Evolutionary conservation across 1,140 invertebrate genomes (phyloP), one percentile per base, ranked within the genome.

Genomic region (Trachymyrmex cornetzi): DNA sequence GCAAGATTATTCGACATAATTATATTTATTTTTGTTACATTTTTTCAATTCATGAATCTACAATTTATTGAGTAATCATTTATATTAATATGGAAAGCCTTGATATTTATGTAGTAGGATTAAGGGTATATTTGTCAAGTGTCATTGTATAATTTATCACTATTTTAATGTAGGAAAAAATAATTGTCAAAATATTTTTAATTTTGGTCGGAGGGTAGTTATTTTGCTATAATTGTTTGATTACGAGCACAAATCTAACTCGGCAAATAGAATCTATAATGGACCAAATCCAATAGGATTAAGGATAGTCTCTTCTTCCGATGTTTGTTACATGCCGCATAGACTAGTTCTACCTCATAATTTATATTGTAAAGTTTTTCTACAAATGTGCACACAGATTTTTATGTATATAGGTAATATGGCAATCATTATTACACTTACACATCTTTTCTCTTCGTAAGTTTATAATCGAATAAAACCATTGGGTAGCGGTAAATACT

Each of bases 331-430:
- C 30, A 90, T 87, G 69, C 85, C 59, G 55, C 77, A 61, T 90
- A 91, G 87, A 64, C 48, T 88, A 77, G 79, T 88, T 91, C 89
- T 91, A 91, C 90, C 89, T 91, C 89, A 89, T 81, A 67, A 86
- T 90, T 90, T 90, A 81, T 55, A 88, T 87, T 64, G 12, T 84
- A 75, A 84, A 91, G 14, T 50, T 75, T 86, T 90, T 87, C 57
- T 87, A 89, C 64, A 72, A 79, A 88, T 88, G 66, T 69, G 79
- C 74, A 86, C 48, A 87, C 48, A 87, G 27, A 59, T 55, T 82
- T 61, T 34, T 79, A 89, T 57, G 75, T 79, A 66, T 74, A 80
- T 55, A 48, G 59, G 11, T 69, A 55, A 81, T 48, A 24, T 22
- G 34, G 72, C 27, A 88, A 71, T 85, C 44, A 24, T 86, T 63